phyloP scores from a whole-genome alignment of 2,113 vertebrate genomes.

The Dipodomys stephensi region DNA sequence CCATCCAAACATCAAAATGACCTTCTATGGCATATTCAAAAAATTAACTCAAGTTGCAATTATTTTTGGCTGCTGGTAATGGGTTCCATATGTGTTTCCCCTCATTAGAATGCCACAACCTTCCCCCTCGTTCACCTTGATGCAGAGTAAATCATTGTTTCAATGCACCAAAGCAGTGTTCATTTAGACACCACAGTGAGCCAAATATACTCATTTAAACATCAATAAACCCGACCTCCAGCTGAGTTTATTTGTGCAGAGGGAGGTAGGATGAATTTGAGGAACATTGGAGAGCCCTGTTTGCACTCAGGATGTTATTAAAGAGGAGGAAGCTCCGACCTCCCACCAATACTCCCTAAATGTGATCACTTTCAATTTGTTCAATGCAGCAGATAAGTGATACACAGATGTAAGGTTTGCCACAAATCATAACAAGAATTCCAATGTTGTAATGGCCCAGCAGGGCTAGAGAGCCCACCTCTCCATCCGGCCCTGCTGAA shows the following conservation, averaged over 20 bases:
- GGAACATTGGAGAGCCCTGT: slow-evolving; percentile 40
- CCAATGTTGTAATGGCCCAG: slow-evolving; percentile 18
- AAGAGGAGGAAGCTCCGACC: slow-evolving; percentile 49
- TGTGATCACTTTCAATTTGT: slow-evolving; percentile 77
- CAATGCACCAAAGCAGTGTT: slow-evolving; percentile 46
- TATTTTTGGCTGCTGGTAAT: not conserved
- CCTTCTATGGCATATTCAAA: slow-evolving; percentile 8
- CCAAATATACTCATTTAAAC: slow-evolving; percentile 71
- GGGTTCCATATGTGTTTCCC: not conserved
- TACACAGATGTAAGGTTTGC: slow-evolving; percentile 47
- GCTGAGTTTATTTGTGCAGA: slow-evolving; percentile 68
- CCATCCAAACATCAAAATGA: slow-evolving; percentile 28
- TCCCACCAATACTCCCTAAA: slow-evolving; percentile 65
- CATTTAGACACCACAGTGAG: slow-evolving; percentile 58
- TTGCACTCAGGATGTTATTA: slow-evolving; percentile 70
- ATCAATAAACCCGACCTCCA: slow-evolving; percentile 63
- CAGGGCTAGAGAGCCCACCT: not conserved
- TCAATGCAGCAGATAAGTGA: slow-evolving; percentile 69
- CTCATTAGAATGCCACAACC: not conserved
- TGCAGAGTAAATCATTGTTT: slow-evolving; percentile 59
- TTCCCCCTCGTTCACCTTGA: slow-evolving; percentile 49
- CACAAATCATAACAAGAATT: slow-evolving; percentile 55
- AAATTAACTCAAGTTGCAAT: slow-evolving; percentile 35
- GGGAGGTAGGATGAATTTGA: slow-evolving; percentile 47
- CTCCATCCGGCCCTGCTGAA: not conserved